Conservation (phyloP, 2,797 vertebrate species). For the Cottoperca gobio region DNA sequence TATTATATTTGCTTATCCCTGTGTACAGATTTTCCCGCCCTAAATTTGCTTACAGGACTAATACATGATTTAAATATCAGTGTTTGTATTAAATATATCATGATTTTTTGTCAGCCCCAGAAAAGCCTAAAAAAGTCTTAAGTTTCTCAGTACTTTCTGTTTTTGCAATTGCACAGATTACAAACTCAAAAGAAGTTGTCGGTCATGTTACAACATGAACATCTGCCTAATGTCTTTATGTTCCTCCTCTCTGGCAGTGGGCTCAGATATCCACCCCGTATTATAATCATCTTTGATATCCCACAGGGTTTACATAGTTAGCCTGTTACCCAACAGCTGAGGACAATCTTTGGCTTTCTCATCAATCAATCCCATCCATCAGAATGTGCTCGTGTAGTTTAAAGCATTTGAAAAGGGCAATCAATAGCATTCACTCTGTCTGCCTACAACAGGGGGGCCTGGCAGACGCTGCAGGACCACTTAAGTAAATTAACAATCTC, state of each 20-base stretch:
- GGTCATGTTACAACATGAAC: not conserved
- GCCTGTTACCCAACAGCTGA: slow-evolving; percentile 2
- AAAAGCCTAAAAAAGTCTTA: not conserved
- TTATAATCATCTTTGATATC: not conserved
- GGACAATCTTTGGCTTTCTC: slow-evolving; percentile 17
- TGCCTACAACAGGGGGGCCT: slow-evolving; percentile 34
- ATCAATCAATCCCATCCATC: slow-evolving; percentile 35
- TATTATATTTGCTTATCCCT: too few relatives aligned
- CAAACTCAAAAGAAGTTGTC: not conserved
- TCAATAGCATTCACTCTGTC: slow-evolving; percentile 57
- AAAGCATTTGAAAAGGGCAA: slow-evolving; percentile 53
- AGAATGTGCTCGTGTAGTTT: slow-evolving; percentile 33
- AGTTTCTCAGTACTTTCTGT: not conserved
- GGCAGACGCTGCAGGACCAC: slow-evolving; percentile 53
- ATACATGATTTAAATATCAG: too few relatives aligned
- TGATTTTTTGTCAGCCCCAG: too few relatives aligned
- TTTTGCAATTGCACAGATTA: not conserved
- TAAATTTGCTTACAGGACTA: not conserved
- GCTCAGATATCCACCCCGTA: not conserved
- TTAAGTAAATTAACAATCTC: slow-evolving; percentile 71
- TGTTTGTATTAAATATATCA: too few relatives aligned
- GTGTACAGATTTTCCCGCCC: not conserved
- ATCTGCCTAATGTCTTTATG: not conserved
- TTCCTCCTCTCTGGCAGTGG: not conserved
- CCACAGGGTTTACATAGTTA: not conserved